Percentiles rank a stretch among this genome's conserved stretches.
phyloP scores from a whole-genome alignment of 2,113 vertebrate species.

The Anolis carolinensis region DNA sequence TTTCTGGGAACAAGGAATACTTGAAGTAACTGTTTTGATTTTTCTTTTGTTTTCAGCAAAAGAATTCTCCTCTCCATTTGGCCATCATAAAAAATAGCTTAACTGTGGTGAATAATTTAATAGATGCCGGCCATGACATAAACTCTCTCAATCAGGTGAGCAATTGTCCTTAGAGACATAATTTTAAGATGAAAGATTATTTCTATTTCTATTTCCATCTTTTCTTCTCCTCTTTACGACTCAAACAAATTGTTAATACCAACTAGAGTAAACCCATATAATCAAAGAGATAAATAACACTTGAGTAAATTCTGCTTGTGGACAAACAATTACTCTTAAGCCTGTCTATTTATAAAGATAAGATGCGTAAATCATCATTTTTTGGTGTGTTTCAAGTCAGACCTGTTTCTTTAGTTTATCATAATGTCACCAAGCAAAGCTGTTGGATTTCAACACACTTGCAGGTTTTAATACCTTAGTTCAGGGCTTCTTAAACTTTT shows the following conservation, averaged over 20 bases:
- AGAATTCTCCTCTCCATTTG: conserved; percentile 83
- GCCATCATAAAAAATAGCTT: conserved; percentile 82
- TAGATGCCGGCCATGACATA: conserved; percentile 77
- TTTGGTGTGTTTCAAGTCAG: accelerated
- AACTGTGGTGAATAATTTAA: conserved; percentile 76
- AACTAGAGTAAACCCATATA: too few species aligned
- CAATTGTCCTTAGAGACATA: background rate
- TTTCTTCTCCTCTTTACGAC: background rate
- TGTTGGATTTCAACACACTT: background rate
- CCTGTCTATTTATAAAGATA: background rate
- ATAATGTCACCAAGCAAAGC: background rate
- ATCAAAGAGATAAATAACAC: too few species aligned
- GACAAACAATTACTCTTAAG: too few species aligned
- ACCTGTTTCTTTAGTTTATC: background rate
- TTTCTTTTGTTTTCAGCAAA: conserved; percentile 75
- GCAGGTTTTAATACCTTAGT: background rate
- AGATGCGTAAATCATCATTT: conserved; percentile 16
- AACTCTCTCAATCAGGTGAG: conserved; percentile 83
- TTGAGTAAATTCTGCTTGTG: too few species aligned
- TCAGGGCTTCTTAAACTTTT: too few species aligned
- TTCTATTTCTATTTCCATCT: background rate
- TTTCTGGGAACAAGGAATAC: background rate
- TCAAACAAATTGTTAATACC: background rate
- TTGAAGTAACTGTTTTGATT: conserved; percentile 15
- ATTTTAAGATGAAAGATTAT: background rate